Evolutionary conservation across 1,140 invertebrate species (phyloP), one percentile per base, ranked within the genome.

Genomic region (Bombus sibiricus): DNA sequence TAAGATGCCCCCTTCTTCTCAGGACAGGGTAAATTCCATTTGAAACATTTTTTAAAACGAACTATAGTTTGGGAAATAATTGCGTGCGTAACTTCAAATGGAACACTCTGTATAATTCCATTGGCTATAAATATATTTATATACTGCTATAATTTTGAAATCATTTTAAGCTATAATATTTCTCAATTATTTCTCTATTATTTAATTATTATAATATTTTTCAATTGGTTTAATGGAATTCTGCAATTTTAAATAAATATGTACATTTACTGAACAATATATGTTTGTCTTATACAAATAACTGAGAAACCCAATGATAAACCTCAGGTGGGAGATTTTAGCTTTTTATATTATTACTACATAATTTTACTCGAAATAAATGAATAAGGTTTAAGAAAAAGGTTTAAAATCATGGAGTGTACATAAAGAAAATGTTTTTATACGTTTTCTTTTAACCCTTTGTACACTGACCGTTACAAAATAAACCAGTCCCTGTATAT

Each of bases 231-330:
- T 53, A 53, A 53, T 8, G 18, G 1, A 53, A 53, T 53, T 53
- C 6, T 53, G 5, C 25, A 34, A 66, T 34, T 2, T 66, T 66
- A 25, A 28, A 28, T n/a, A 66, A 75, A 66, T n/a, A 66, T 53
- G 2, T 62, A 82, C 32, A 82, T 66, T 73, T 66, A 74, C n/a
- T 32, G 10, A 32, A 83, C 28, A 66, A 66, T 66, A 32, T 66
- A 76, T 32, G 9, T 47, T 22, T 64, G 1, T 75, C 25, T 47
- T 41, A 41, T 59, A 64, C 53, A 43, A 22, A 71, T 25, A 62
- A 22, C 4, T 64, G 9, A 25, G 69, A 39, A 53, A 8, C 8
- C 6, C 69, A 68, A 66, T 15, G 34, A 43, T 39, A 34, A 28
- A 15, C n/a, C 12, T 37, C n/a, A 81, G 18, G 43, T 37, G 12